A percentile compares a stretch with the other conserved stretches of the same genome.
phyloP scores from a whole-genome alignment of 2,113 vertebrate genomes.

The Nesogale talazaci region DNA sequence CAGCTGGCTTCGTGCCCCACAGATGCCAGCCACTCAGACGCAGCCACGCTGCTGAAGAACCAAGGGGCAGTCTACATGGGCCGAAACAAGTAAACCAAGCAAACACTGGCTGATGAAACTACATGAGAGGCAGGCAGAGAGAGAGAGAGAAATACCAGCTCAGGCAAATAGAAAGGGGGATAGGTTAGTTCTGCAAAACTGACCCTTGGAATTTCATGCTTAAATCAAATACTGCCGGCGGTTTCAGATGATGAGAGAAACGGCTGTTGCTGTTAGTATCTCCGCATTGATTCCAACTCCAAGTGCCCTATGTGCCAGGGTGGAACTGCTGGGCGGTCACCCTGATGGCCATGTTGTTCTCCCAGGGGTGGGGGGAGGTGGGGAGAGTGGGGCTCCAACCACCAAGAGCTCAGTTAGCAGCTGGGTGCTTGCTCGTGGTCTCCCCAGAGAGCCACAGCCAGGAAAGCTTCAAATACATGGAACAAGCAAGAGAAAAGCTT shows the following conservation, averaged over 20 bases:
- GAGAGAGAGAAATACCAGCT: constrained; percentile 41
- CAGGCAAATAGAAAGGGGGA: background rate
- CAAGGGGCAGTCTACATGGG: background rate
- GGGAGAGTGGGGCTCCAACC: background rate
- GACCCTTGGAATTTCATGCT: constrained; percentile 12
- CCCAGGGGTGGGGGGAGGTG: too few species aligned
- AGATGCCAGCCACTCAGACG: constrained; percentile 42
- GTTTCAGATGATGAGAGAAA: constrained; percentile 19
- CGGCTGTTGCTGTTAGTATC: background rate
- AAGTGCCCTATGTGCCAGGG: background rate
- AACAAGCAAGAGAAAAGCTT: background rate
- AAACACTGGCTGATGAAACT: constrained; percentile 5
- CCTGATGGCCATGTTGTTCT: background rate
- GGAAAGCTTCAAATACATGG: constrained; percentile 17
- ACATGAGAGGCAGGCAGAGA: background rate
- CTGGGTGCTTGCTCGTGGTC: background rate
- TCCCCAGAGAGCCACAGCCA: background rate
- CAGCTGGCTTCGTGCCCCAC: constrained; percentile 36
- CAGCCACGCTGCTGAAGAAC: constrained; percentile 45
- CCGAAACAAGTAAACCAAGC: background rate
- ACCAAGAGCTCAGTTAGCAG: background rate
- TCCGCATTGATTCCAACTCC: background rate
- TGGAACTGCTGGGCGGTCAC: background rate
- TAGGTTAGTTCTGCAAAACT: background rate
- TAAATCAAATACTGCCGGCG: constrained; percentile 29